Evolutionary conservation across 2,888 invertebrate species (phyloP).

Genomic region (Malthinus flaveolus): DNA sequence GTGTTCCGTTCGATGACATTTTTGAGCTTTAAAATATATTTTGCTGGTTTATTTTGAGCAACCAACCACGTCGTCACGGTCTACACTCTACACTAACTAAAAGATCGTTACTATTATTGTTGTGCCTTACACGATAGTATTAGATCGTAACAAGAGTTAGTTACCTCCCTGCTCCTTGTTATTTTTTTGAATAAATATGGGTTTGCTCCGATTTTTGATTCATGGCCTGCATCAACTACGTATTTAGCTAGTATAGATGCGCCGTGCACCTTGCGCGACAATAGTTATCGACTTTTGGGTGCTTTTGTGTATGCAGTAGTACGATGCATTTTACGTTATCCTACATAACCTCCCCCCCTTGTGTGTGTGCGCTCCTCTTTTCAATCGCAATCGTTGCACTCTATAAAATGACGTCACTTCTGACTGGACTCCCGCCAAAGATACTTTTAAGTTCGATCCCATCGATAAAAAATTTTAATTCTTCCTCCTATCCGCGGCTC

Average conservation of each 20-base stretch:
- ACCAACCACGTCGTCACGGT: too few relatives aligned
- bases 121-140: too few relatives aligned
- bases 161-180: too few relatives aligned
- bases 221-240: conserved; percentile 20
- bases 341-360: conserved; percentile 21
- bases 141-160: too few relatives aligned
- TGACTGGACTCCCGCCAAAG: conserved; percentile 45
- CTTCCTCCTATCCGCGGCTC: too few relatives aligned
- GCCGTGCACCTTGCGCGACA: conserved; percentile 35
- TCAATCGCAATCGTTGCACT: conserved; percentile 17
- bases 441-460: neutral
- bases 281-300: conserved; percentile 41
- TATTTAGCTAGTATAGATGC: conserved; percentile 21
- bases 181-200: too few relatives aligned
- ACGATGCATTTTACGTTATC: conserved; percentile 50
- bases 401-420: conserved; percentile 36
- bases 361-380: conserved; percentile 10
- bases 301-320: conserved; percentile 49
- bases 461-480: too few relatives aligned
- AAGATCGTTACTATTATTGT: too few relatives aligned
- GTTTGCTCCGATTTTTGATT: conserved; percentile 7
- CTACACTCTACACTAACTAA: too few relatives aligned
- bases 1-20: too few relatives aligned
- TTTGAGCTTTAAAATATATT: too few relatives aligned
- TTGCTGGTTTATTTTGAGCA: too few relatives aligned